Base-by-base conservation (phyloP, 2,113 vertebrate genomes). In the Centropus unirufus region DNA sequence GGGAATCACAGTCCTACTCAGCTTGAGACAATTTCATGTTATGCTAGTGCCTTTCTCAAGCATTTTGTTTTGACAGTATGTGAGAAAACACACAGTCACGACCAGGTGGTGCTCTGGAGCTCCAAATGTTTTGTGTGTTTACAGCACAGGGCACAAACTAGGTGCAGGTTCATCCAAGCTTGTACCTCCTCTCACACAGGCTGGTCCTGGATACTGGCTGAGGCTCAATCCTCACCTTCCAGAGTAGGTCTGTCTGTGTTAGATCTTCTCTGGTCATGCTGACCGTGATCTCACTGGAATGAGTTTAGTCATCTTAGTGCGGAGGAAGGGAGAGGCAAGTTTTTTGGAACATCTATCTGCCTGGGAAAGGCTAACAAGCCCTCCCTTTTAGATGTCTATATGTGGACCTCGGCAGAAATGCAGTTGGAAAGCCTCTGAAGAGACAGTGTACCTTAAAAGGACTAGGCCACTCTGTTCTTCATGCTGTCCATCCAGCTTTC, bases 221-320 rank as follows among this genome's bases (percentile, higher is more conserved):
- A 66, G 32, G 52, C 27, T 82, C 62, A 83, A 1, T n/a, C 67
- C 63, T 95, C 52, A 95, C 95, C 95, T 95, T 95, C 62, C 86
- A 92, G 83, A 94, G 93, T 77, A 95, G 82, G 66, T 90, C 90
- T 94, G 92, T 36, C 89, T 93, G 49, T 70, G 68, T 87, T 91
- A 58, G 29, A 87, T 80, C 42, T 90, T 82, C 83, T 78, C 70
- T 93, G 97, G 97, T 97, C 96, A 95, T 2, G 6, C 13, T 97
- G 97, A 97, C 96, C 92, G 0, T 95, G 90, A 96, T 92, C 95
- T 97, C 89, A 95, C 55, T 90, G 83, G 47, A 95, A 90, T 90
- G 76, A 89, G 46, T 62, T 97, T 95, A 97, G 89, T 96, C 93
- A 94, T 95, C 84, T 69, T 21, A 72, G 74, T 12, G 9, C 2